Base-by-base conservation (phyloP, 2,113 vertebrate genomes). In the Zosterops hypoxanthus region DNA sequence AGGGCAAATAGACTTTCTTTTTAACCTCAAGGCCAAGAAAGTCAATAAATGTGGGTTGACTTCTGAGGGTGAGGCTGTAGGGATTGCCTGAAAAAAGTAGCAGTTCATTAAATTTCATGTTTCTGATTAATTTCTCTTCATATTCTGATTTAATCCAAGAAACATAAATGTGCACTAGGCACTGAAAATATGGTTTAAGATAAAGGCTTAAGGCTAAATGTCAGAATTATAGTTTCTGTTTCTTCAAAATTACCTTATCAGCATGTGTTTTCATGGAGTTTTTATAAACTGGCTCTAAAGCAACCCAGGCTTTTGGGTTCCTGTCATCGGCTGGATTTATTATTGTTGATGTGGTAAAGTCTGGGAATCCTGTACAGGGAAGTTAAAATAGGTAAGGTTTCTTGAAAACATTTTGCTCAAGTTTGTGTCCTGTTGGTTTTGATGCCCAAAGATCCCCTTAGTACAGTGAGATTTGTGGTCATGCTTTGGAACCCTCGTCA, bases 51-150 rank as follows among this genome's bases (percentile, higher is more conserved):
- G 47, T 15, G 42, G 8, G 82, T 77, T 93, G 75, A 60, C 53
- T 85, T 88, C 73, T 47, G 34, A 68, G 57, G 69, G 61, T 26
- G 53, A 82, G 57, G 29, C 66, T 87, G 11, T 34, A 64, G 90
- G 79, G 66, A 49, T 69, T 0, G 5, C 8, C 7, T 5, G 5
- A 77, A 76, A 69, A 81, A 88, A 83, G 28, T 28, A 87, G 76
- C 25, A 91, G 78, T 88, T 94, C 90, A 91, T 85, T 86, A 82
- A 86, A 83, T 77, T 69, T 44, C 47, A n/a, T 79, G n/a, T 46
- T 81, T 93, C 81, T 94, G 8, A 4, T 88, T 84, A 71, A 44
- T 39, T 75, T 94, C 65, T 33, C 18, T 11, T 87, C 29, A 22
- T 42, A 73, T 76, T 82, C 41, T 76, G 83, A 65, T 89, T 90